Base-by-base conservation (phyloP, 1,140 invertebrate species). In the Apis cerana region DNA sequence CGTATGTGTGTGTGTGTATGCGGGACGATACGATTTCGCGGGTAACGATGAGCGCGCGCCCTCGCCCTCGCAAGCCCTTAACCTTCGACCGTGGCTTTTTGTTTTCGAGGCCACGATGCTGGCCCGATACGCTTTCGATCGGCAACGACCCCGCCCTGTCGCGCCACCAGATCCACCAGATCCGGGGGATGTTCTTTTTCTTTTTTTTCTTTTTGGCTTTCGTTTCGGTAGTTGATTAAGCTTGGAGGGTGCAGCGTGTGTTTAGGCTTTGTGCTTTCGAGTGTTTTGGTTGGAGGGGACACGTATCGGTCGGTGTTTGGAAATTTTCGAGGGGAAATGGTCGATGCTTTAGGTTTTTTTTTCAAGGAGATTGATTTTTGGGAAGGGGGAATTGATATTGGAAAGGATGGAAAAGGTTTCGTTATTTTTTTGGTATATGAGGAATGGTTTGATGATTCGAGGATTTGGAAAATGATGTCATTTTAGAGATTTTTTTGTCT, bases 121-220 rank as follows among this genome's bases (percentile, higher is more conserved):
- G n/a, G 17, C 23, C 50, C 59, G 17, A 69, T 56, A 70, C 69
- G 72, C 48, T 68, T 79, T 80, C 80, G 62, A 85, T 75, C 76
- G 75, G 21, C 62, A 27, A 19, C 61, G 84, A 80, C 81, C 81
- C 82, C 82, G 84, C 82, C 81, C 84, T 80, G 52, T 54, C 77
- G n/a, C 27, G 33, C 9, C 11, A 11, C 15, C 48, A 12, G 48
- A 75, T 68, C 79, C 17, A 1, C 54, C 33, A 12, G 79, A 70
- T 80, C 58, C 10, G n/a, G 13, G 27, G 33, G 27, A n/a, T 48
- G 52, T 21, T 58, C 56, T 21, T 59, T 56, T 19, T 11, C 17
- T 62, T 19, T 9, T 15, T 7, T n/a, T 43, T 33, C 33, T 33
- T 27, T 23, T 56, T 19, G 12, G 54, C 11, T 23, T 54, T 54